phyloP scores from a whole-genome alignment of 2,113 vertebrate species.

The Rhipidura dahli region DNA sequence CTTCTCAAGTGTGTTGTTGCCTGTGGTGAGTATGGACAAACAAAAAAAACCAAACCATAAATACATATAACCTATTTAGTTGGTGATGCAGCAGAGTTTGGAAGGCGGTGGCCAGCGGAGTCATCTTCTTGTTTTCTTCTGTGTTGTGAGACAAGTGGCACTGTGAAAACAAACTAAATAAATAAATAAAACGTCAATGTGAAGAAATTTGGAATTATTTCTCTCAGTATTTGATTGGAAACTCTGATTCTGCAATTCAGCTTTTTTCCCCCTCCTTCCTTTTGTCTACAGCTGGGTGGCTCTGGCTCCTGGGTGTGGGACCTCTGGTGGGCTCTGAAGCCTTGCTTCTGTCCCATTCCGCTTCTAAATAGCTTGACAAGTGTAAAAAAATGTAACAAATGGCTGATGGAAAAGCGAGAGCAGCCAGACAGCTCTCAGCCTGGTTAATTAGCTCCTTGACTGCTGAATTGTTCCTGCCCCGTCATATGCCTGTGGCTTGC shows the following conservation, averaged over 20 bases:
- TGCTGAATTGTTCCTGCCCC: constrained; percentile 49
- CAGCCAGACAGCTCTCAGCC: constrained; percentile 54
- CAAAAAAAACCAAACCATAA: too few species aligned
- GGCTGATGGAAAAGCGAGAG: constrained; percentile 63
- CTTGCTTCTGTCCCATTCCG: neutral
- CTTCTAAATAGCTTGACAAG: constrained; percentile 51
- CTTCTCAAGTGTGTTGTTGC: neutral
- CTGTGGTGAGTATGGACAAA: neutral
- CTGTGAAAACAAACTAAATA: neutral
- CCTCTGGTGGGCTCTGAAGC: neutral
- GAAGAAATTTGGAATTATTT: neutral
- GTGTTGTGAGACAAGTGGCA: neutral
- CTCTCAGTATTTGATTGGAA: neutral
- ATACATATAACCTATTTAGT: neutral
- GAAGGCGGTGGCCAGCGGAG: neutral
- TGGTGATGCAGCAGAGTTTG: neutral
- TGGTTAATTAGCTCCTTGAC: constrained; percentile 65
- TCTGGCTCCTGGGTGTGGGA: neutral
- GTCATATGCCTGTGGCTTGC: constrained; percentile 28
- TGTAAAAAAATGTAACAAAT: constrained; percentile 68
- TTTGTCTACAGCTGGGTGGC: neutral
- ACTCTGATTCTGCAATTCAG: neutral
- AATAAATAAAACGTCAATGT: neutral
- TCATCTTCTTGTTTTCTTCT: neutral
- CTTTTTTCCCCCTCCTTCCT: neutral